Evolutionary conservation across 2,113 vertebrate species (phyloP).

Genomic region (Hyperopisus bebe): DNA sequence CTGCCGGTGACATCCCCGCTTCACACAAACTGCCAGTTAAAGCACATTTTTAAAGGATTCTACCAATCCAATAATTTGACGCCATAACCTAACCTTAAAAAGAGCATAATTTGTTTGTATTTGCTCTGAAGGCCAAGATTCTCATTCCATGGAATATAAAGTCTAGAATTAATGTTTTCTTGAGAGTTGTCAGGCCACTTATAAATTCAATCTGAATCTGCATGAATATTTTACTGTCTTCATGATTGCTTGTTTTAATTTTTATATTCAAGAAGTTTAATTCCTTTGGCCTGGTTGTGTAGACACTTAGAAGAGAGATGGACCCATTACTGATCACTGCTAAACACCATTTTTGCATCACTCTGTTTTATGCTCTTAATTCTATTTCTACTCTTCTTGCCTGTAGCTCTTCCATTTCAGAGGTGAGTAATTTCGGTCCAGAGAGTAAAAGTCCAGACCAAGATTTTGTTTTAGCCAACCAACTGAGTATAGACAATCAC

Average conservation of each 20-base stretch:
- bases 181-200: neutral
- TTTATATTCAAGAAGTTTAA: neutral
- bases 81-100: neutral
- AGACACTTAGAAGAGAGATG: neutral
- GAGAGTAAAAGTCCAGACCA: neutral
- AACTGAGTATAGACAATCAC: neutral
- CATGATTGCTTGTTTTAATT: neutral
- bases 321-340: neutral
- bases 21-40: neutral
- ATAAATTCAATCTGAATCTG: neutral
- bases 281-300: neutral
- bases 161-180: neutral
- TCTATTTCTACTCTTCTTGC: neutral
- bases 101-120: neutral
- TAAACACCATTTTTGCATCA: neutral
- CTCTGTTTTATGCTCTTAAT: neutral
- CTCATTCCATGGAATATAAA: neutral
- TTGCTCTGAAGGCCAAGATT: neutral
- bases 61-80: neutral
- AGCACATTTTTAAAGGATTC: neutral
- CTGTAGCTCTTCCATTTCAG: neutral
- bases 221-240: slow-evolving; percentile 5
- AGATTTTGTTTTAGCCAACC: neutral
- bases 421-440: neutral
- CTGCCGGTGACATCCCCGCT: neutral